Conservation (phyloP, 2,113 vertebrate genomes). For the Saguinus midas region DNA sequence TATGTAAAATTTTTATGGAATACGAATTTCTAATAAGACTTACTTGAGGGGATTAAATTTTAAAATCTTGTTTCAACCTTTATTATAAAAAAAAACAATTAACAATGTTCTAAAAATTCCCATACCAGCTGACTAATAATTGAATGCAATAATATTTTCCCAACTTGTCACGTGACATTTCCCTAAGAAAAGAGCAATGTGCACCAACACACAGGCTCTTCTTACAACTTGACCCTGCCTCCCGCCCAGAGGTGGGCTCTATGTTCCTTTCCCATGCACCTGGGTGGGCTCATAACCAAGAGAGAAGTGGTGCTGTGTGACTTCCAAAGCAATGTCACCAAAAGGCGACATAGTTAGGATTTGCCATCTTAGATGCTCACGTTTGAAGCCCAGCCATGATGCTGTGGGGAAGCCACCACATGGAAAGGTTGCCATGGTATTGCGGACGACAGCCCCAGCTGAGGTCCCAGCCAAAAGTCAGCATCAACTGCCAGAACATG, state of each 20-base stretch:
- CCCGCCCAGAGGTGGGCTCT: neutral
- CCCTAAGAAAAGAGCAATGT: neutral
- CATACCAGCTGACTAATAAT: neutral
- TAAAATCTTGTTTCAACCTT: neutral
- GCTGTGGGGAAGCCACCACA: neutral
- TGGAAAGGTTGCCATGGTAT: neutral
- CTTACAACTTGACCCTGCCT: neutral
- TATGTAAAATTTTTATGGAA: neutral
- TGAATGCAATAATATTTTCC: neutral
- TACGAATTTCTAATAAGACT: neutral
- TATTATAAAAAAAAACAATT: neutral
- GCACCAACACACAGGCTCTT: neutral
- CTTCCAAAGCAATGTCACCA: neutral
- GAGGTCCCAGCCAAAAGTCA: neutral
- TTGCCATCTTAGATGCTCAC: neutral
- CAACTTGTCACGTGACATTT: neutral
- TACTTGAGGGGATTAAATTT: neutral
- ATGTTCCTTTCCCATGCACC: neutral
- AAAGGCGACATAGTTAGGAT: neutral
- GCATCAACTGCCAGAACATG: neutral
- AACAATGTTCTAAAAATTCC: neutral
- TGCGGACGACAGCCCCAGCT: neutral
- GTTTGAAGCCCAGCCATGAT: neutral
- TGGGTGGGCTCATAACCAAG: neutral
- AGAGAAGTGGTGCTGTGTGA: accelerated